These are phyloP conservation scores for Pseudorasbora parva DNA, from an alignment of 2,113 vertebrate species.

Conservation along the genomic window DNA sequence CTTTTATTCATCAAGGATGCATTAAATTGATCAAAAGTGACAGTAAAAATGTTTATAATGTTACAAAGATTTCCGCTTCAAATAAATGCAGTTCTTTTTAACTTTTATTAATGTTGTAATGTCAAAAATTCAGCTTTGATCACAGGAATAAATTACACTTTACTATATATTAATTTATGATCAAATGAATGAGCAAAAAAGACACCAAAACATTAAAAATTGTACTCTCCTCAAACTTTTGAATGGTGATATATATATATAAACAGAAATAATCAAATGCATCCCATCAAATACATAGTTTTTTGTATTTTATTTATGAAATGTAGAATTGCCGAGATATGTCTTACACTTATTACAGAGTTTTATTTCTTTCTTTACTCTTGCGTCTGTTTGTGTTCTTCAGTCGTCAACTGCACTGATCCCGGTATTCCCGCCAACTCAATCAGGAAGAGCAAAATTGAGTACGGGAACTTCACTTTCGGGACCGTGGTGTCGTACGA, in stretches of 20 bases:
- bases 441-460: conserved; percentile 97
- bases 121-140: no score
- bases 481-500: conserved; percentile 96
- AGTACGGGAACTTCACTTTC: conserved; percentile 96
- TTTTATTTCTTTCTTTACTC: background rate
- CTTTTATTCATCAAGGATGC: no score
- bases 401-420: conserved; percentile 96
- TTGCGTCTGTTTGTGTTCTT: background rate
- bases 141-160: no score
- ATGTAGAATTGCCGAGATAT: background rate
- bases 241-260: no score
- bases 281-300: no score
- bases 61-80: no score
- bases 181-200: background rate
- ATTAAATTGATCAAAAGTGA: no score
- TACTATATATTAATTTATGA: no score
- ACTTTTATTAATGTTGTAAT: no score
- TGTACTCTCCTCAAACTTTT: background rate
- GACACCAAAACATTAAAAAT: no score
- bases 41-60: no score
- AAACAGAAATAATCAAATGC: background rate
- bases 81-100: no score
- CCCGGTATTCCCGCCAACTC: conserved; percentile 95
- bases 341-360: conserved; percentile 11
- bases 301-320: background rate